A percentile compares a stretch with the other conserved stretches of the same genome.
Conservation (phyloP, 2,797 vertebrate genomes). For the Falco naumanni region DNA sequence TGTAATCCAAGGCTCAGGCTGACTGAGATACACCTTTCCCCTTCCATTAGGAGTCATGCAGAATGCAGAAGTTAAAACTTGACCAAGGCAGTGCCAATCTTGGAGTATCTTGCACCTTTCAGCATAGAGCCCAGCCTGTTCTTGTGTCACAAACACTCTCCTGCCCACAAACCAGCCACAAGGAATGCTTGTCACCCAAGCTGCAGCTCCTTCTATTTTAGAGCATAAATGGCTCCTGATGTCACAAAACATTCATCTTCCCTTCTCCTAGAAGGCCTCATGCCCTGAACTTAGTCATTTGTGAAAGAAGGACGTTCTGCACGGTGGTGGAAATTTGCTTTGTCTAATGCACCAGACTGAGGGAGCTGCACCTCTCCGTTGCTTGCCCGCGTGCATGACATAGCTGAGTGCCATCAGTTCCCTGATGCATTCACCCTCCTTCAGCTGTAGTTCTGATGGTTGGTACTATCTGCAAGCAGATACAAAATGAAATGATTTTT, state of each 20-base stretch:
- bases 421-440: background rate
- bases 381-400: rapidly evolving
- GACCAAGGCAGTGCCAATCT: background rate
- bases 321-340: rapidly evolving
- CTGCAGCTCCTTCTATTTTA: background rate
- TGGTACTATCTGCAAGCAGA: background rate
- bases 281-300: background rate
- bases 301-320: background rate
- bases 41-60: background rate
- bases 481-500: background rate
- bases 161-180: background rate
- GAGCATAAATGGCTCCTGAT: background rate
- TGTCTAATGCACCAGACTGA: rapidly evolving
- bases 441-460: rapidly evolving
- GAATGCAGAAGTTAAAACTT: background rate
- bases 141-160: background rate
- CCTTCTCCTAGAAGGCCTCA: background rate
- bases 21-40: background rate
- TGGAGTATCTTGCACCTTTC: background rate
- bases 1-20: background rate
- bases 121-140: rapidly evolving
- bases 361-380: background rate
- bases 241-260: background rate
- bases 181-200: rapidly evolving
- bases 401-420: rapidly evolving